Percentiles rank a stretch among this genome's conserved stretches.
phyloP scores from a whole-genome alignment of 1,140 invertebrate genomes.

The Heliothis virescens region DNA sequence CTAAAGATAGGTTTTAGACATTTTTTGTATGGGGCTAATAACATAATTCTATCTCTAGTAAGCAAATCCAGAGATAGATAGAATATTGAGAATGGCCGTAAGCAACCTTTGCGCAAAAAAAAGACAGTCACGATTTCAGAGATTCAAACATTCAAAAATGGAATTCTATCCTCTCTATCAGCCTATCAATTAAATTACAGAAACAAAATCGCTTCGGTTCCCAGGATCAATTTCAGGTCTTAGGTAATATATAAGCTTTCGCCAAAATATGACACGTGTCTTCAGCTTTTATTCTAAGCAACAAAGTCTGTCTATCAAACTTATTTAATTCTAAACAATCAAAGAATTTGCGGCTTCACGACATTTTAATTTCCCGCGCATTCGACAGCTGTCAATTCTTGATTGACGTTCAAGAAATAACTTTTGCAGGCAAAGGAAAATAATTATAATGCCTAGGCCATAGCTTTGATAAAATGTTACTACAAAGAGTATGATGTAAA shows the following conservation, averaged over 20 bases:
- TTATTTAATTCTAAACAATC: slow-evolving; percentile 14
- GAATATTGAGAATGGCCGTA: too few relatives aligned
- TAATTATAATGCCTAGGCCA: slow-evolving; percentile 16
- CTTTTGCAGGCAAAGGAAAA: slow-evolving; percentile 17
- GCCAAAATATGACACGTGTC: not conserved
- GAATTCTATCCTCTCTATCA: too few relatives aligned
- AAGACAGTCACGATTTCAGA: too few relatives aligned
- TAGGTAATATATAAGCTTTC: not conserved
- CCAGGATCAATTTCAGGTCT: not conserved
- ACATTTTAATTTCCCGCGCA: slow-evolving; percentile 42
- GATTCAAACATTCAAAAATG: too few relatives aligned
- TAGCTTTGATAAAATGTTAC: slow-evolving; percentile 6
- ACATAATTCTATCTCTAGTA: too few relatives aligned
- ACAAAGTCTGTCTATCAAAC: slow-evolving; percentile 22
- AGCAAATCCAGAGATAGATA: too few relatives aligned
- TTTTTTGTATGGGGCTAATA: too few relatives aligned
- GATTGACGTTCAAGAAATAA: slow-evolving; percentile 30
- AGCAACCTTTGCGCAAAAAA: too few relatives aligned
- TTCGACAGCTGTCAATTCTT: slow-evolving; percentile 38
- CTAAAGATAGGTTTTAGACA: too few relatives aligned
- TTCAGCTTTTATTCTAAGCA: not conserved
- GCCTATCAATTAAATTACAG: too few relatives aligned
- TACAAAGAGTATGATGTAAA: slow-evolving; percentile 12
- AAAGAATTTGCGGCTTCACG: slow-evolving; percentile 13
- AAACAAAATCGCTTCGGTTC: too few relatives aligned